Conservation (phyloP, 2,797 vertebrate genomes). For the Nyctibius grandis region DNA sequence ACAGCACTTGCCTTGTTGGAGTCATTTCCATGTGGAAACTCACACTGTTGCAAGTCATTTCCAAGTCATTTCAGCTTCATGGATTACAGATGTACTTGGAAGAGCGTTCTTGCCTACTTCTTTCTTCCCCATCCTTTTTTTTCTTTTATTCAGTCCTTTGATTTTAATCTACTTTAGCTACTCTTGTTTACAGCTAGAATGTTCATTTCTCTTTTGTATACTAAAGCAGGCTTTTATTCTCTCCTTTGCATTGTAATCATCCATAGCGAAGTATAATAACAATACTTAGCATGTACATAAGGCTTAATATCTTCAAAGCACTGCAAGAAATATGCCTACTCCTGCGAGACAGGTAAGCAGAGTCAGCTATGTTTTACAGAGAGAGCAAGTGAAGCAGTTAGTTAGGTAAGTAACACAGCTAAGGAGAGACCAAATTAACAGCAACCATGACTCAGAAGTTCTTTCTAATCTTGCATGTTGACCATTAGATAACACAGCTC, state of each 20-base stretch:
- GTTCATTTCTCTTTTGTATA: neutral
- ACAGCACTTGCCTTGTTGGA: neutral
- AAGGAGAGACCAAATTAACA: neutral
- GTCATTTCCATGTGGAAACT: neutral
- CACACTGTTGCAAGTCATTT: neutral
- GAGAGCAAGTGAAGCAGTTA: neutral
- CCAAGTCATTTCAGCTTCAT: neutral
- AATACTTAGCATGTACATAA: neutral
- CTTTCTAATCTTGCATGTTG: neutral
- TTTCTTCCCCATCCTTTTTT: neutral
- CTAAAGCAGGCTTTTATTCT: neutral
- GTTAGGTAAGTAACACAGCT: neutral
- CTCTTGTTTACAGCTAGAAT: constrained; percentile 8
- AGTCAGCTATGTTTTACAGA: neutral
- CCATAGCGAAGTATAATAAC: neutral
- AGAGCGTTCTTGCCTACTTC: neutral
- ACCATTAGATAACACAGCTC: neutral
- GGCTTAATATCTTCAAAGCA: neutral
- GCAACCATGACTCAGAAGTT: neutral
- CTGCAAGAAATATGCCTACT: neutral
- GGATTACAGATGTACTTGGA: neutral
- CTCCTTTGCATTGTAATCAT: neutral
- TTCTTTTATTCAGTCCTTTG: neutral
- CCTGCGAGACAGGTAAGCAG: neutral
- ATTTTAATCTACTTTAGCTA: neutral